phyloP scores from a whole-genome alignment of 2,113 vertebrate species.

The Channa maculata region DNA sequence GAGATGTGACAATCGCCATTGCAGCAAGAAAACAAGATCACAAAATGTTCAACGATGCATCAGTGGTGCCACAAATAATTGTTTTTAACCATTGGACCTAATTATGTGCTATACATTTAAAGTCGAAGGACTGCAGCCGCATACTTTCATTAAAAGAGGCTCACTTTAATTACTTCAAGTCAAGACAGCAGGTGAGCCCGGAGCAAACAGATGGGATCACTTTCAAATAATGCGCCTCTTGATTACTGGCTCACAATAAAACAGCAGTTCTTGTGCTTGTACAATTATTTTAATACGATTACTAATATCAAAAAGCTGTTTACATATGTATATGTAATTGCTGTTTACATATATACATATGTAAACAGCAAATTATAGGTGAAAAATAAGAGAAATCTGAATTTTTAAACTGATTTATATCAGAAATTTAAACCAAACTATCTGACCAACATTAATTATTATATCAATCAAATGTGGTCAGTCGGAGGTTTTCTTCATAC shows the following conservation, averaged over 20 bases:
- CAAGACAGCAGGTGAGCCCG: background rate
- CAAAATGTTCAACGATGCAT: too few relatives aligned
- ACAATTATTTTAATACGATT: background rate
- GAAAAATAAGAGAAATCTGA: too few relatives aligned
- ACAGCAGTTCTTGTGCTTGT: background rate
- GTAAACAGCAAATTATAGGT: too few relatives aligned
- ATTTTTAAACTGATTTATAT: too few relatives aligned
- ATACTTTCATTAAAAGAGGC: background rate
- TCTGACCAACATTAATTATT: background rate
- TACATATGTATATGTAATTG: too few relatives aligned
- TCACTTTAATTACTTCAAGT: background rate
- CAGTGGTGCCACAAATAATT: too few relatives aligned
- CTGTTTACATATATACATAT: too few relatives aligned
- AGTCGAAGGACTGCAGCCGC: background rate
- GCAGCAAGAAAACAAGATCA: too few relatives aligned
- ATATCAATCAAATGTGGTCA: slow-evolving; percentile 26
- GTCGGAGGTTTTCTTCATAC: background rate
- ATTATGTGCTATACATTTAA: background rate
- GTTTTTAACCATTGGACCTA: too few relatives aligned
- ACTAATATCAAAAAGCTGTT: background rate
- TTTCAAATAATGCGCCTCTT: background rate
- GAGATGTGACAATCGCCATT: too few relatives aligned
- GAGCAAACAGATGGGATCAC: background rate
- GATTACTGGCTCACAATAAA: background rate
- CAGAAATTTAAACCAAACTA: background rate